A percentile compares a stretch with the other conserved stretches of the same genome.
Evolutionary conservation across 2,797 vertebrate species (phyloP).

Genomic region (Gymnothorax reevesii): DNA sequence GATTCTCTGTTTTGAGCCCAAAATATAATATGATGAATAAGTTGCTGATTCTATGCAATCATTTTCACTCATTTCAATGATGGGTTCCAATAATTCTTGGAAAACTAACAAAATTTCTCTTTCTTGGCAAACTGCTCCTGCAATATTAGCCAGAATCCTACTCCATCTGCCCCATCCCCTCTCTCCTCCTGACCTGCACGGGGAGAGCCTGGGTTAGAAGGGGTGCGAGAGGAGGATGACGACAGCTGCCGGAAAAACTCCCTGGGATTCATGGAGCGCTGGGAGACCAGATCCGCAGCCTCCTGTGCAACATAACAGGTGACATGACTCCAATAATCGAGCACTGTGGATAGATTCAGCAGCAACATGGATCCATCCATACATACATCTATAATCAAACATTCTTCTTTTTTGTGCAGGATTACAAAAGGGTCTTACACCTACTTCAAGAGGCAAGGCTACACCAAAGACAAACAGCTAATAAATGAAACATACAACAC

Average conservation of each 20-base stretch:
- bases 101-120: too few species aligned
- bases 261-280: slow-evolving; percentile 76
- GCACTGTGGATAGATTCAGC: background rate
- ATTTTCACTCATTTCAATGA: too few species aligned
- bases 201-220: slow-evolving; percentile 66
- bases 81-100: too few species aligned
- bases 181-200: slow-evolving; percentile 61
- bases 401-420: too few species aligned
- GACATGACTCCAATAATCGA: background rate
- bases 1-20: too few species aligned
- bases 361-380: background rate
- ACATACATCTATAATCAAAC: too few species aligned
- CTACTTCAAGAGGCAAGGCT: background rate
- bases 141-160: background rate
- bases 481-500: background rate
- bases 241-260: slow-evolving; percentile 83
- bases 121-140: too few species aligned
- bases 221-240: slow-evolving; percentile 59
- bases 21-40: too few species aligned
- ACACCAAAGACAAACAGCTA: background rate
- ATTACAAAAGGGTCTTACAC: too few species aligned
- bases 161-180: background rate
- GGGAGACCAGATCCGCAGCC: slow-evolving; percentile 77
- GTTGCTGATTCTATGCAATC: too few species aligned
- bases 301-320: slow-evolving; percentile 63